Evolutionary conservation across 2,797 vertebrate species (phyloP).

Genomic region (Halcyon chelicuti): DNA sequence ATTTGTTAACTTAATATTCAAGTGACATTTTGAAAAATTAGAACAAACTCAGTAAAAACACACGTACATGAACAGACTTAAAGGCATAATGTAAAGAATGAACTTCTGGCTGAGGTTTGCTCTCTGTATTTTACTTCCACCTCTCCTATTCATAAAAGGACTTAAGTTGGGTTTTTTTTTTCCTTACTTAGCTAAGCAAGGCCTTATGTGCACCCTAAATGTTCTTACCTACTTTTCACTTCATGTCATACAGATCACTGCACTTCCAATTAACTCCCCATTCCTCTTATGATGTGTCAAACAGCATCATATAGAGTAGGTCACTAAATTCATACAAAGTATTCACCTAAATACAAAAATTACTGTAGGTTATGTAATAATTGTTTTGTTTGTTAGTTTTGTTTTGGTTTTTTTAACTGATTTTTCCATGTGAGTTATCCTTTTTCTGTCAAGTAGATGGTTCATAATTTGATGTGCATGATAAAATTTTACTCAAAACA

Average conservation of each 20-base stretch:
- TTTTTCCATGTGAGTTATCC: not conserved
- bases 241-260: not conserved
- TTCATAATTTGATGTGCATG: not conserved
- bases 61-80: not conserved
- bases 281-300: not conserved
- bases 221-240: not conserved
- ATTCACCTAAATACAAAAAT: not conserved
- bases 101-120: not conserved
- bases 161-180: not conserved
- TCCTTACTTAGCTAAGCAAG: not conserved
- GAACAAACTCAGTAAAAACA: not conserved
- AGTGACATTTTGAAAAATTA: not conserved
- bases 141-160: not conserved
- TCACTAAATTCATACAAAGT: not conserved
- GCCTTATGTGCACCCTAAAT: not conserved
- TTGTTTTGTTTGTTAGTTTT: no score
- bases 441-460: not conserved
- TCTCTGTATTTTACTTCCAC: not conserved
- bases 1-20: not conserved
- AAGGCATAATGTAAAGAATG: not conserved
- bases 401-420: accelerated
- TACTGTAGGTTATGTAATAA: not conserved
- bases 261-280: not conserved
- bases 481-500: not conserved
- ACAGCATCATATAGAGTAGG: not conserved